Evolutionary conservation across 2,113 vertebrate species (phyloP).

Genomic region (Scatophagus argus): DNA sequence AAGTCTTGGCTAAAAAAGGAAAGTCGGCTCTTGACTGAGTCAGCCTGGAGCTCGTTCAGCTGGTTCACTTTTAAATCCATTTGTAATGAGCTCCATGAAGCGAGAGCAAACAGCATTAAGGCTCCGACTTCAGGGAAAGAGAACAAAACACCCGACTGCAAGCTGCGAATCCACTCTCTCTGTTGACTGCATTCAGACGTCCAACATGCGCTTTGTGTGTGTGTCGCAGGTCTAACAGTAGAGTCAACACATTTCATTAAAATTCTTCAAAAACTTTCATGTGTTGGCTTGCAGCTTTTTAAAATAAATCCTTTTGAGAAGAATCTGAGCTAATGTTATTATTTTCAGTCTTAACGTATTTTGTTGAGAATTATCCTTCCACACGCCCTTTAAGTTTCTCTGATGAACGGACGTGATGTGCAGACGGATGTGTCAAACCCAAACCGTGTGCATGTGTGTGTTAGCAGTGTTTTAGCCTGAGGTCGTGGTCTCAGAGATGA

Average conservation of each 20-base stretch:
- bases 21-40: not conserved
- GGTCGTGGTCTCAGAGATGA: not conserved
- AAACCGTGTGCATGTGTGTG: constrained; percentile 29
- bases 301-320: too few relatives aligned
- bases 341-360: too few relatives aligned
- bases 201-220: too few relatives aligned
- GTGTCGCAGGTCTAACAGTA: too few relatives aligned
- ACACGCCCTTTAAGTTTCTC: not conserved
- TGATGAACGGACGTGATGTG: not conserved
- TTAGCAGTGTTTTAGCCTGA: constrained; percentile 35
- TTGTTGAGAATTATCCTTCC: too few relatives aligned
- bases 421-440: not conserved
- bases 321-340: too few relatives aligned
- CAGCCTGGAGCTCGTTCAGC: constrained; percentile 8
- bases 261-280: too few relatives aligned
- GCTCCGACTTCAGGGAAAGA: constrained; percentile 21
- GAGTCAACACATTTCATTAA: too few relatives aligned
- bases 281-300: too few relatives aligned
- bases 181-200: not conserved
- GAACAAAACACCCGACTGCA: too few relatives aligned
- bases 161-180: too few relatives aligned
- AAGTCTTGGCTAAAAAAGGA: constrained; percentile 31
- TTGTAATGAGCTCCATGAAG: constrained; percentile 12
- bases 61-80: constrained; percentile 13
- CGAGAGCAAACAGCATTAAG: constrained; percentile 14